These are phyloP conservation scores for Drosophila prostipennis DNA, from an alignment of 2,888 invertebrate genomes.

Conservation along the genomic window DNA sequence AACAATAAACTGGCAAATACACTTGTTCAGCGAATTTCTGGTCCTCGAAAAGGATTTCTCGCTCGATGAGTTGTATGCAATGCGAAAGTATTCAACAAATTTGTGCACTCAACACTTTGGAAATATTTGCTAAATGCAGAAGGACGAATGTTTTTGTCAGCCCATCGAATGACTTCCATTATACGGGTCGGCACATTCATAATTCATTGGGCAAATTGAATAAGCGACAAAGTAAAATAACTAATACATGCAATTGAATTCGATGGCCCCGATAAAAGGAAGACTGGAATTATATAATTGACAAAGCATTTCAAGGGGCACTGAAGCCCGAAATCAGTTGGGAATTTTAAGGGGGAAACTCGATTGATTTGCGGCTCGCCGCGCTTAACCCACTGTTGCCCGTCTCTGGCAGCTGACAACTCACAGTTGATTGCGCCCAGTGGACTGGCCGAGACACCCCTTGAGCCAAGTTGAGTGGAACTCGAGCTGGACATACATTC, in stretches of 20 bases:
- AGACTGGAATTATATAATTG: constrained; percentile 47
- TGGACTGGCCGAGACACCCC: constrained; percentile 37
- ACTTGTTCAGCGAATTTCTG: constrained; percentile 16
- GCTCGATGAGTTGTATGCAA: background rate
- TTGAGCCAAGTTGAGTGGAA: constrained; percentile 24
- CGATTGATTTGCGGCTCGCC: constrained; percentile 56
- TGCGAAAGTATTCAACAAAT: constrained; percentile 34
- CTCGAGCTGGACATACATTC: constrained; percentile 37
- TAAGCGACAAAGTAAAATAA: constrained; percentile 21
- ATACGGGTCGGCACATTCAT: constrained; percentile 15
- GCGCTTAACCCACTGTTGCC: constrained; percentile 12
- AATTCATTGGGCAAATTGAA: constrained; percentile 28
- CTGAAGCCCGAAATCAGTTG: constrained; percentile 21
- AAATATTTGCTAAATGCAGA: constrained; percentile 11
- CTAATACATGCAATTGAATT: constrained; percentile 56
- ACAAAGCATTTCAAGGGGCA: constrained; percentile 22
- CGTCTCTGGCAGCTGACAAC: constrained; percentile 51
- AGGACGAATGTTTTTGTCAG: background rate
- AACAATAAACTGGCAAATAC: constrained; percentile 36
- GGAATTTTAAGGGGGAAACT: constrained; percentile 33
- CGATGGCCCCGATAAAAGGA: constrained; percentile 29
- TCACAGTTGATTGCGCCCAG: constrained; percentile 64
- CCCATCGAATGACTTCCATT: constrained; percentile 21
- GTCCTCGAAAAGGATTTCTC: background rate
- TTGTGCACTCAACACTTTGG: constrained; percentile 18